phyloP scores from a whole-genome alignment of 2,797 vertebrate genomes.

The Squalus acanthias region DNA sequence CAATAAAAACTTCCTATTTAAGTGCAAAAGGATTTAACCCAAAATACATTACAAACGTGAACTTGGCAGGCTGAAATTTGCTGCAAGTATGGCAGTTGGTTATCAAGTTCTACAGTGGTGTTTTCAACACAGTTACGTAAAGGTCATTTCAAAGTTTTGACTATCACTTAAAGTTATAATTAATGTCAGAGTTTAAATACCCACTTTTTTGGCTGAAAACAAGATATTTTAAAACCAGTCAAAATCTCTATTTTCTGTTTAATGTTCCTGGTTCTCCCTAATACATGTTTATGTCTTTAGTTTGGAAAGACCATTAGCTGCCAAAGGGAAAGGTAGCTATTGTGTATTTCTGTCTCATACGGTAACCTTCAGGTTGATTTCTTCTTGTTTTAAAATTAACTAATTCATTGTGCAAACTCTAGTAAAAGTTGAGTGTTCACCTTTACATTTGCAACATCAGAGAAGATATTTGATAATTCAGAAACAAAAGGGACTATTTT shows the following conservation, averaged over 20 bases:
- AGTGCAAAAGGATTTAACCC: not conserved
- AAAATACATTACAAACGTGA: not conserved
- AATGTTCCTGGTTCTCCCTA: not conserved
- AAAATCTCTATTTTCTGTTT: not conserved
- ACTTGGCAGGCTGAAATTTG: not conserved
- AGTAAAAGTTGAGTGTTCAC: not conserved
- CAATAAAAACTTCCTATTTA: not conserved
- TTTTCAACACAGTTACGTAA: not conserved
- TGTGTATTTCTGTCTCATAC: not conserved
- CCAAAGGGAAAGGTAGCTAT: not conserved
- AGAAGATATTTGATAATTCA: not conserved
- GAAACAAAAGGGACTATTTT: not conserved
- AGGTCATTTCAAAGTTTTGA: not conserved
- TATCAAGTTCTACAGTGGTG: not conserved
- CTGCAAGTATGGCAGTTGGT: not conserved
- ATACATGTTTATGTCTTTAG: not conserved
- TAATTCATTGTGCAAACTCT: not conserved
- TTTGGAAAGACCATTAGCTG: not conserved
- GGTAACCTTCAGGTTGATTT: not conserved
- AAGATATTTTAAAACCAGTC: not conserved
- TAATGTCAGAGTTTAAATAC: not conserved
- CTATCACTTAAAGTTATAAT: not conserved
- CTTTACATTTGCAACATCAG: not conserved
- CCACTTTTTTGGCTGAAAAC: not conserved
- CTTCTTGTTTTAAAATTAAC: not conserved